Evolutionary conservation across 2,797 vertebrate species (phyloP), one percentile per base, ranked within the genome.

Genomic region (Aeoliscus strigatus): DNA sequence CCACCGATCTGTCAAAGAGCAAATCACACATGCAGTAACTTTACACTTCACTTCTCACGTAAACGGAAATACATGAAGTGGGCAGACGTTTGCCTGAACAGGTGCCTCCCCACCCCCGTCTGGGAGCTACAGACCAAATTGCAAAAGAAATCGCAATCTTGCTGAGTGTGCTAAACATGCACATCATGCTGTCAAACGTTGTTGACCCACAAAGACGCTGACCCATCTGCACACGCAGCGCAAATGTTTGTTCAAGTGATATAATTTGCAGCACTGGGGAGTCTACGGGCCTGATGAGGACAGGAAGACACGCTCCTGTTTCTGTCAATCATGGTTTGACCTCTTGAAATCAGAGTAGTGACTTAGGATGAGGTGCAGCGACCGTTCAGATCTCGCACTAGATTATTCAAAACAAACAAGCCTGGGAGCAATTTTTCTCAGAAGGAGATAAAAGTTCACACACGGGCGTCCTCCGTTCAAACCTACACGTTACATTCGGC

Each of bases 141-240:
- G 52, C 34, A 38, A 44, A 45, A 67, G 30, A 44, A 38, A 40
- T 14, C 14, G 28, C 40, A 52, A 29, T 51, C 32, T 55, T 13
- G 13, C 43, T 9, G 17, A 41, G 35, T 60, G 36, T 53, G 65
- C 54, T 49, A 23, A 70, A 60, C 76, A 82, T 67, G 66, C 71
- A 28, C 39, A 56, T 54, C 13, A 76, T 80, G 78, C 77, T 51
- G 46, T 59, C 68, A 53, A 28, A 59, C 66, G 39, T 54, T 34
- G 29, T 18, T 28, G 33, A 56, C 53, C 50, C 49, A 45, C 43
- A 28, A 43, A 49, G 48, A 60, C 28, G 29, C 55, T 39, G 34
- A 59, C 43, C 46, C 14, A 30, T 35, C 23, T 55, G 64, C 49
- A 36, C 57, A 66, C n/a, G 25, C 30, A 42, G 46, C 30, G 57